A percentile compares a stretch with the other conserved stretches of the same genome.
Conservation (phyloP, 2,797 vertebrate genomes). For the Pempheris klunzingeri region DNA sequence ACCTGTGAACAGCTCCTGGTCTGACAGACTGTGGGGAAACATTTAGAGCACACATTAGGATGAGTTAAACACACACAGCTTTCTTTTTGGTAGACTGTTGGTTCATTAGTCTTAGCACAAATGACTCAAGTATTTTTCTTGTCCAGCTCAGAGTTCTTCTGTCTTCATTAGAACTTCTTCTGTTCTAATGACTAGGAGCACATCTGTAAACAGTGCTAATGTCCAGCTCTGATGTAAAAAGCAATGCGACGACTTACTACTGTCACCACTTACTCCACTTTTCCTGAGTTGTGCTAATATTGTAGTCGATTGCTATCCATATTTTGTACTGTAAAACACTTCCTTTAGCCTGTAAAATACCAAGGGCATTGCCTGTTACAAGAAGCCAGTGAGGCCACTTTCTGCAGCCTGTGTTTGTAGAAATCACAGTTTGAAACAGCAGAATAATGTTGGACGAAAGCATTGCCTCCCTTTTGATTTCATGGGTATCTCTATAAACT, state of each 20-base stretch:
- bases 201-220: background rate
- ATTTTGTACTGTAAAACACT: background rate
- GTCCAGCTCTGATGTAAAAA: background rate
- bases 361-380: background rate
- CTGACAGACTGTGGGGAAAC: conserved; percentile 84
- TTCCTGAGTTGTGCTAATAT: background rate
- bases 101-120: conserved; percentile 19
- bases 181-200: background rate
- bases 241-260: background rate
- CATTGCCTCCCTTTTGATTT: background rate
- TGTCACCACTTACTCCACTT: no score
- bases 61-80: conserved; percentile 10
- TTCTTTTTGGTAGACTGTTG: background rate
- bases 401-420: no score
- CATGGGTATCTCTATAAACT: background rate
- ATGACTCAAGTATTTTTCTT: background rate
- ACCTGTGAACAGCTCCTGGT: conserved; percentile 87
- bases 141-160: background rate
- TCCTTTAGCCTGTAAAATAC: background rate
- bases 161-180: no score
- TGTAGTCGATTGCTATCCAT: background rate
- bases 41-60: background rate
- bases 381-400: background rate
- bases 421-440: no score
- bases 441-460: background rate